Base-by-base conservation (phyloP, 1,140 invertebrate genomes). In the Zeugodacus cucurbitae region DNA sequence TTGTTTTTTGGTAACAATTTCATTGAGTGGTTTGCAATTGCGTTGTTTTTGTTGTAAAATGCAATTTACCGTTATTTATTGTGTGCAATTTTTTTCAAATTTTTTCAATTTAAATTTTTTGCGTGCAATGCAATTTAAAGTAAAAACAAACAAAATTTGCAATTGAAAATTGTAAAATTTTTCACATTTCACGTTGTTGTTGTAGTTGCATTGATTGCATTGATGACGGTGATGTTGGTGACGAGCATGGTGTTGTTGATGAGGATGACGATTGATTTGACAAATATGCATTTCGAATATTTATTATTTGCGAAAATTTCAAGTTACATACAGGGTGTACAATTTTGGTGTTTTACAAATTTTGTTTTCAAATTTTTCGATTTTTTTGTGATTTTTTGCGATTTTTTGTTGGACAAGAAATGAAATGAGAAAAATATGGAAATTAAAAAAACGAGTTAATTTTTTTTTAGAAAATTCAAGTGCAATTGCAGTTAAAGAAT, bases 141-240 rank as follows among this genome's bases (percentile, higher is more conserved):
- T 34, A 67, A 67, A 67, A 34, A 67, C n/a, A 34, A 32, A 32
- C 3, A 67, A 17, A 32, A 34, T 62, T 62, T 67, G 0, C 11
- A 32, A 32, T 34, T 0, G 48, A 54, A 54, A 54, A 17, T 67
- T 34, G 2, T 8, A 29, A 67, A 67, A 62, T 10, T 67, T 34
- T 67, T 29, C 14, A 67, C 32, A 67, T 17, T 67, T 67, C 10
- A 67, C 8, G 14, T 32, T 67, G 48, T 67, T 74, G 34, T 74
- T 41, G 67, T 82, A 41, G 70, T 74, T 82, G 74, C 74, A 82
- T 70, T 70, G 67, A 78, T 78, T 78, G 41, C n/a, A 17, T 74
- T 74, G 70, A 32, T 67, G 64, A 32, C 26, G 11, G 29, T 32
- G 64, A 34, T 67, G 64, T 26, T 67, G 64, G 11, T 67, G 64